Evolutionary conservation across 1,140 invertebrate species (phyloP).

Genomic region (Planococcus citri): DNA sequence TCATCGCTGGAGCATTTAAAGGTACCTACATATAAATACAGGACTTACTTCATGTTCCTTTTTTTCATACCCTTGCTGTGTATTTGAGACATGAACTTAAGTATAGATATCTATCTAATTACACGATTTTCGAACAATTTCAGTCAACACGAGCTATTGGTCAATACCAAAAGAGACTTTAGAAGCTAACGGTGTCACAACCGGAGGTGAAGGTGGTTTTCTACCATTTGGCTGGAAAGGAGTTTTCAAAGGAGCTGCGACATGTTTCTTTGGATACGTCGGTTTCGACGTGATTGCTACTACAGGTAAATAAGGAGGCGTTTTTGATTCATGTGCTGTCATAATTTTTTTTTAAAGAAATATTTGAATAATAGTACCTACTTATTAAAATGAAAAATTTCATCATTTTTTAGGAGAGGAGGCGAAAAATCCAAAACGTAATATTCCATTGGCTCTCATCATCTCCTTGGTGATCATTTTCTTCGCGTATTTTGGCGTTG

Average conservation of each 20-base stretch:
- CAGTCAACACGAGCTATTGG: slow-evolving; percentile 53
- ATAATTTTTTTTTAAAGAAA: too few species aligned
- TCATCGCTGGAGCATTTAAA: slow-evolving; percentile 69
- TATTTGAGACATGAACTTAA: too few species aligned
- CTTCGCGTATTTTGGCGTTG: slow-evolving; percentile 76
- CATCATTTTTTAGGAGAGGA: slow-evolving; percentile 29
- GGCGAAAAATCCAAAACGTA: slow-evolving; percentile 73
- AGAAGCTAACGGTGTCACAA: slow-evolving; percentile 35
- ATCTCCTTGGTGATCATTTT: slow-evolving; percentile 69
- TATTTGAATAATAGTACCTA: too few species aligned
- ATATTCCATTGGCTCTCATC: slow-evolving; percentile 79
- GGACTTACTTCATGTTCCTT: too few species aligned
- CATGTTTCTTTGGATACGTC: slow-evolving; percentile 77
- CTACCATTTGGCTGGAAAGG: slow-evolving; percentile 67
- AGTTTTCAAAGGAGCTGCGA: slow-evolving; percentile 67
- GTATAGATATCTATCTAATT: too few species aligned
- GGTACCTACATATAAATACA: too few species aligned
- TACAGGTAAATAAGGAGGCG: slow-evolving; percentile 34
- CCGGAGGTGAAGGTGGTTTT: slow-evolving; percentile 63
- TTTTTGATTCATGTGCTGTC: too few species aligned
- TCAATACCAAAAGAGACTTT: slow-evolving; percentile 43
- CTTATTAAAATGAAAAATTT: too few species aligned
- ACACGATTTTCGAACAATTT: too few species aligned
- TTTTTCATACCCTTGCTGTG: too few species aligned
- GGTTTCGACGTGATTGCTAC: slow-evolving; percentile 82